Conservation (phyloP, 2,888 invertebrate genomes). For the Synanthedon tipuliformis region DNA sequence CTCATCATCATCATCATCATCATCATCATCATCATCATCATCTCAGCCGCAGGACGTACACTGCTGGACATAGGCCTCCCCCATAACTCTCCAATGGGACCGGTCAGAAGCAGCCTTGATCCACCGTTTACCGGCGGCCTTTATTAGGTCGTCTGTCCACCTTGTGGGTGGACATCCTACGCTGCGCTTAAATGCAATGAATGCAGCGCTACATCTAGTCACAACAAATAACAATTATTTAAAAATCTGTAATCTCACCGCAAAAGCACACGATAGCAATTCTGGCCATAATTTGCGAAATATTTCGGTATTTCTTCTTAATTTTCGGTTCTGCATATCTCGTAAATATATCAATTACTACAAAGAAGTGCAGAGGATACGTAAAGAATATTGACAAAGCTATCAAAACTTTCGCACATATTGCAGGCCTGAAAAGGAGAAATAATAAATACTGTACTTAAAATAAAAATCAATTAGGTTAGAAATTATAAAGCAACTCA, state of each 20-base stretch:
- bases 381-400: slow-evolving; percentile 90
- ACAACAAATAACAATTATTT: background rate
- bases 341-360: slow-evolving; percentile 90
- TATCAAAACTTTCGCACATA: slow-evolving; percentile 84
- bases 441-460: too few species aligned
- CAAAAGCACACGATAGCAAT: slow-evolving; percentile 44
- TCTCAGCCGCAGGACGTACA: too few species aligned
- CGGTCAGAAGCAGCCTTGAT: too few species aligned
- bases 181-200: too few species aligned
- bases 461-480: background rate
- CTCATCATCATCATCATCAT: too few species aligned
- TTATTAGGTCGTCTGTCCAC: too few species aligned
- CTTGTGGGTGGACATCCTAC: too few species aligned
- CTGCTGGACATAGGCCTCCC: too few species aligned
- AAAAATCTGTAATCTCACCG: slow-evolving; percentile 29
- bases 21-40: too few species aligned
- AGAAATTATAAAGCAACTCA: background rate
- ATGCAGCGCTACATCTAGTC: too few species aligned
- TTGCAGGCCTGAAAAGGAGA: slow-evolving; percentile 73
- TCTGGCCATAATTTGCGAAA: slow-evolving; percentile 33
- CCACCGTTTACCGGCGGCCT: too few species aligned
- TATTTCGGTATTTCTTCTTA: slow-evolving; percentile 35
- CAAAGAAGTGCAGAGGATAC: slow-evolving; percentile 93
- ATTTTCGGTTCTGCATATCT: slow-evolving; percentile 76
- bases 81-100: too few species aligned